phyloP scores from a whole-genome alignment of 2,888 invertebrate species.

The Callyntrura guangdongensis region DNA sequence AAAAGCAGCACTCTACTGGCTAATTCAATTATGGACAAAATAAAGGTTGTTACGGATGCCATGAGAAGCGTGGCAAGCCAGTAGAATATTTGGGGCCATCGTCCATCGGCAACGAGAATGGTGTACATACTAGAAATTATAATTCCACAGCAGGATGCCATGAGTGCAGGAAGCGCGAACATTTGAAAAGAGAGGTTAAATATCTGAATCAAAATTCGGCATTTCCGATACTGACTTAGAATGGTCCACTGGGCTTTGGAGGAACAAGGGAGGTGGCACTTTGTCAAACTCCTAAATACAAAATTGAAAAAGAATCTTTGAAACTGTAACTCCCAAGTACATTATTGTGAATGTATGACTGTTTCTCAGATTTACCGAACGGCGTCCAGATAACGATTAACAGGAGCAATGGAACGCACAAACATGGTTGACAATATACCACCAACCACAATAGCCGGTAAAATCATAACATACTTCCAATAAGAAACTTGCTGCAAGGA shows the following conservation, averaged over 20 bases:
- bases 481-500: neutral
- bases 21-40: neutral
- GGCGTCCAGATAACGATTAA: neutral
- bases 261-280: neutral
- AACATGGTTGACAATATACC: neutral
- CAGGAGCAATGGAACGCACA: neutral
- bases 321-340: too few species aligned
- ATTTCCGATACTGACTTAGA: neutral
- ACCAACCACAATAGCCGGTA: neutral
- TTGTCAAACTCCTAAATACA: neutral
- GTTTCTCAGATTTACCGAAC: neutral
- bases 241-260: neutral
- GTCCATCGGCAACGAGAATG: neutral
- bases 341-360: too few species aligned
- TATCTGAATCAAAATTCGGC: neutral
- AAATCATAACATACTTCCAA: neutral
- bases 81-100: neutral
- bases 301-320: neutral
- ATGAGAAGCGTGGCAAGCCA: neutral
- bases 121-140: constrained; percentile 27
- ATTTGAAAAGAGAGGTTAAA: constrained; percentile 22
- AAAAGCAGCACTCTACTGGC: constrained; percentile 12
- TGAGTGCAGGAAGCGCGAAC: neutral
- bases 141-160: neutral
- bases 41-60: neutral